Percentiles rank a stretch among this genome's conserved stretches.
These are phyloP conservation scores for Chirona hameri DNA, from an alignment of 2,888 invertebrate species.

Conservation along the genomic window DNA sequence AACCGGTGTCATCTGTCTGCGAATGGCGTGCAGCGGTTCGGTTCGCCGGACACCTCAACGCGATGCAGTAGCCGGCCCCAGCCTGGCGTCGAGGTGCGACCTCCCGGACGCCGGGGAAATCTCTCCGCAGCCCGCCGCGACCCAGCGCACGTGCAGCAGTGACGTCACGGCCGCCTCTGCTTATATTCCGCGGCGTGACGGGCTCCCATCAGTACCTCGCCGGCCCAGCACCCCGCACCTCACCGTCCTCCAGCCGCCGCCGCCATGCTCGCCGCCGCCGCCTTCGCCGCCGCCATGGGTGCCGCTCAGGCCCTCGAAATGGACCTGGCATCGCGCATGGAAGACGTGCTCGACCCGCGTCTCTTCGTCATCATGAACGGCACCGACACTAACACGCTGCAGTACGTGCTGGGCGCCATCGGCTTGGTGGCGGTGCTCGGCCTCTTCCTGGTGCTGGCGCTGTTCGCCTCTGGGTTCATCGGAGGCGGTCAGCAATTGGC, in stretches of 20 bases:
- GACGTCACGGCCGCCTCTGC: no score
- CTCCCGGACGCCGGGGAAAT: no score
- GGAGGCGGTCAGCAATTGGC: not conserved
- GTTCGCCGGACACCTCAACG: no score
- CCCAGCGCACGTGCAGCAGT: no score
- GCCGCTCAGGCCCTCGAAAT: not conserved
- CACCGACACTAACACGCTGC: not conserved
- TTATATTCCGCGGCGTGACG: no score
- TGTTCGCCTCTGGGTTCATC: not conserved
- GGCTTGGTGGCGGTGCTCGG: not conserved
- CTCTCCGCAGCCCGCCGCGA: no score
- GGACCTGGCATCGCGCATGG: not conserved
- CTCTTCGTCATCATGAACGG: conserved; percentile 23
- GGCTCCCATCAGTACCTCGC: no score
- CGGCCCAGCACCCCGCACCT: no score
- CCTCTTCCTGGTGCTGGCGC: not conserved
- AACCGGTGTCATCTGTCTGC: no score
- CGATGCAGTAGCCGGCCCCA: no score
- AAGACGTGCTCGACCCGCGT: conserved; percentile 24
- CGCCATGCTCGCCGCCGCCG: not conserved
- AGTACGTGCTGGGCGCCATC: not conserved
- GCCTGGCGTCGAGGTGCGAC: no score
- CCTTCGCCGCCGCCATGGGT: not conserved
- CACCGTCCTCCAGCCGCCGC: not conserved
- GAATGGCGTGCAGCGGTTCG: no score